Evolutionary conservation across 2,113 vertebrate genomes (phyloP).

Genomic region (Salvator merianae): DNA sequence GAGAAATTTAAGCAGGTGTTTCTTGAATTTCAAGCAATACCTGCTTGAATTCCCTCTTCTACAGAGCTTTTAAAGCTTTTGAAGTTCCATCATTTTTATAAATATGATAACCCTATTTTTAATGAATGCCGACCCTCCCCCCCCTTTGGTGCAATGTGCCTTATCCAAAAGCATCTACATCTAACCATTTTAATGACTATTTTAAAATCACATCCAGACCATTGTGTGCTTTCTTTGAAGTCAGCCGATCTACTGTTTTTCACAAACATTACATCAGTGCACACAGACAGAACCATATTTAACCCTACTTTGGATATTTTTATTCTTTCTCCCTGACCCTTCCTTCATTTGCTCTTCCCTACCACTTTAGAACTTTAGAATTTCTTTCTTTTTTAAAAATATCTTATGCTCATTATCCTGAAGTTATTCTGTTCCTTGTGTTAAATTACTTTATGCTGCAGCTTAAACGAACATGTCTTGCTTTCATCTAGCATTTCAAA

Average conservation of each 20-base stretch:
- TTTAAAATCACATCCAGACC: slow-evolving; percentile 57
- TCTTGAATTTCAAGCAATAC: no score
- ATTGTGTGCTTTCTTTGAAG: slow-evolving; percentile 61
- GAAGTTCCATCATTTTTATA: no score
- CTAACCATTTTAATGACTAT: slow-evolving; percentile 40
- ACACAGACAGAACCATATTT: slow-evolving; percentile 61
- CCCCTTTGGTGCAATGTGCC: no score
- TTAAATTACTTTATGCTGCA: slow-evolving; percentile 91
- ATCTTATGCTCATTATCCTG: slow-evolving; percentile 86
- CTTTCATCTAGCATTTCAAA: slow-evolving; percentile 94
- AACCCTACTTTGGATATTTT: slow-evolving; percentile 58
- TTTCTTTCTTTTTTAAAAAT: slow-evolving; percentile 69
- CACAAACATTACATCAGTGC: slow-evolving; percentile 67
- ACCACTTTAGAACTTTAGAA: slow-evolving; percentile 72
- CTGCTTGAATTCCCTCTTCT: no score
- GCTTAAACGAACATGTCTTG: slow-evolving; percentile 92
- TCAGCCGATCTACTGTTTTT: slow-evolving; percentile 54
- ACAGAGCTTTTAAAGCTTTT: no score
- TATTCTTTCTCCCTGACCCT: slow-evolving; percentile 57
- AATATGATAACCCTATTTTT: no score
- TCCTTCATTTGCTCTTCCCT: slow-evolving; percentile 66
- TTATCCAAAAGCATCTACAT: slow-evolving; percentile 61
- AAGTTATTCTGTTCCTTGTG: slow-evolving; percentile 86
- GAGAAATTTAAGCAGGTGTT: no score
- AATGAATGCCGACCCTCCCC: no score